Percentiles rank a stretch among this genome's conserved stretches.
Evolutionary conservation across 2,797 vertebrate species (phyloP).

Genomic region (Ctenopoma kingsleyae): DNA sequence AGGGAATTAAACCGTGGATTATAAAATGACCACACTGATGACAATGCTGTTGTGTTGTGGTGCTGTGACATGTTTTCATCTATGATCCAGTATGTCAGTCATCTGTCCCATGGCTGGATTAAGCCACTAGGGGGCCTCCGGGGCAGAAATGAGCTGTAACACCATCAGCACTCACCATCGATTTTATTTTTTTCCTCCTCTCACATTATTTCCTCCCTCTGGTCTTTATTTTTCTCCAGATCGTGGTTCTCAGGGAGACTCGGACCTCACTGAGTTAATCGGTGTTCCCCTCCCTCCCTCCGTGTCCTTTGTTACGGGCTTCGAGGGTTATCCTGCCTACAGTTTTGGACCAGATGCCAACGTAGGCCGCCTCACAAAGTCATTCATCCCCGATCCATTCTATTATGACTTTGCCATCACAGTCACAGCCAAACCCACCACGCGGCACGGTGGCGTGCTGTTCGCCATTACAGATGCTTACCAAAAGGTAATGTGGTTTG

Average conservation of each 20-base stretch:
- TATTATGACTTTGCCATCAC: slow-evolving; percentile 89
- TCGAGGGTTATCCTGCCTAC: slow-evolving; percentile 95
- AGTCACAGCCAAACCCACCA: slow-evolving; percentile 88
- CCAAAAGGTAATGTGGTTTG: slow-evolving; percentile 83
- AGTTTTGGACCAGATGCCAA: slow-evolving; percentile 91
- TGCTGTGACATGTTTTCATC: slow-evolving; percentile 43
- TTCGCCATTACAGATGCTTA: slow-evolving; percentile 93
- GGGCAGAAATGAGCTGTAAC: background rate
- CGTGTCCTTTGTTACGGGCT: slow-evolving; percentile 93
- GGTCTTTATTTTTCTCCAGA: slow-evolving; percentile 74
- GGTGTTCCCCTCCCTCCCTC: slow-evolving; percentile 94
- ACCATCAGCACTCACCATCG: background rate
- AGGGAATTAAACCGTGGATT: background rate
- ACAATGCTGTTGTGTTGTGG: slow-evolving; percentile 14
- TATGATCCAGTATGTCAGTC: slow-evolving; percentile 20
- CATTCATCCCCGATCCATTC: slow-evolving; percentile 90
- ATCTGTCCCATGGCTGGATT: slow-evolving; percentile 39
- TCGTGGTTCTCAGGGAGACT: slow-evolving; percentile 75
- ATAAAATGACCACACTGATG: background rate
- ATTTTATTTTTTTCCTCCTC: no score
- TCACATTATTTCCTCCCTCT: no score
- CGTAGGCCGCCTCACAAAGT: slow-evolving; percentile 91
- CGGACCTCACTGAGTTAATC: slow-evolving; percentile 94
- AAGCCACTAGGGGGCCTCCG: slow-evolving; percentile 21
- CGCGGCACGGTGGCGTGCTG: slow-evolving; percentile 87